Base-by-base conservation (phyloP, 2,888 invertebrate genomes). In the Napeogenes sylphis region DNA sequence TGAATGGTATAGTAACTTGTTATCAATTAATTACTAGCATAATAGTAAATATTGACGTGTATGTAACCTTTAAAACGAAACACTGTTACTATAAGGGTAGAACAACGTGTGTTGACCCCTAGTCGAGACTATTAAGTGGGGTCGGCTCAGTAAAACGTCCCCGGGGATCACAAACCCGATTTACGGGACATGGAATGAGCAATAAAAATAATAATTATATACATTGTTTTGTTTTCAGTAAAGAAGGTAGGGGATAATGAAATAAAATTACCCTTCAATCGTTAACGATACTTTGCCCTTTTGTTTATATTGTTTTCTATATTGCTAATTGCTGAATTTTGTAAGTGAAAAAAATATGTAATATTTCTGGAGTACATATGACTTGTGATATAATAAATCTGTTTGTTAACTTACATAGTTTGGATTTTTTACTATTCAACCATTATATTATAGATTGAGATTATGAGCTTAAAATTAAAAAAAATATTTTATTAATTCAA, bases 191-290 rank as follows among this genome's bases (percentile, higher is more conserved):
- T 83, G 80, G 82, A 87, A 86, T 83, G 83, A 85, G 81, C 84
- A 85, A 84, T 89, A 88, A 87, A 85, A 87, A 87, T 86, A 86
- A 70, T 87, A 85, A 88, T 87, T 87, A 86, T 69, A 69, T 64
- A 65, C 67, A 82, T 83, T 83, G 84, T 82, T 83, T 82, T 79
- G 81, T 78, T 83, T 76, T 71, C 78, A 62, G 58, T 63, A 56
- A 62, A 47, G 61, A 53, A 55, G 55, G 33, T 59, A 80, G 79
- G 42, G 80, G 80, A 76, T 82, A 78, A 75, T 72, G 74, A 74
- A 78, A 79, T 79, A 80, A 75, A 78, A 76, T 75, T 78, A 53
- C 35, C 45, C 42, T 57, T 62, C 13, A 45, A 45, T 21, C 56
- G 42, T 46, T 56, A 62, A 56, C 45, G 46, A 54, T 38, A 42